These are phyloP conservation scores for Prionace glauca DNA, from an alignment of 2,797 vertebrate species.

Conservation along the genomic window DNA sequence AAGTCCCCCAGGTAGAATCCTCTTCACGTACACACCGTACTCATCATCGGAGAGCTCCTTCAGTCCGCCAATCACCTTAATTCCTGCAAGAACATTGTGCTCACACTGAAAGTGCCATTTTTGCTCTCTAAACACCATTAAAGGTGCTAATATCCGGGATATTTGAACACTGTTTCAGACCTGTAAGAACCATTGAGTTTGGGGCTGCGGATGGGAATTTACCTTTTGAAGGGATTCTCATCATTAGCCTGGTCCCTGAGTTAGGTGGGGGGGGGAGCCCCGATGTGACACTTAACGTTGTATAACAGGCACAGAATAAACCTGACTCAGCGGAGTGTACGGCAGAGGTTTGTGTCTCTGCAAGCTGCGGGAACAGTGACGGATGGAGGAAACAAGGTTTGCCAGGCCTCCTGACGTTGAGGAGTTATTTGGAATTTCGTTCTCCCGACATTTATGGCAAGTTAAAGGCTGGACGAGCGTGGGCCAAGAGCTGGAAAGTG, in stretches of 20 bases:
- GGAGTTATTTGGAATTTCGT: too few relatives aligned
- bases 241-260: not conserved
- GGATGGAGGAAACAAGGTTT: too few relatives aligned
- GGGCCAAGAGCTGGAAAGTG: too few relatives aligned
- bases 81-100: constrained; percentile 56
- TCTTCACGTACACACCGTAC: constrained; percentile 83
- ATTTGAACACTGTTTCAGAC: not conserved
- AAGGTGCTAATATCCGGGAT: not conserved
- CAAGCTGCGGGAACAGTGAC: too few relatives aligned
- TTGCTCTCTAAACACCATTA: not conserved
- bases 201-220: not conserved
- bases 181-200: not conserved
- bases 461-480: too few relatives aligned
- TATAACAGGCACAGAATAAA: not conserved
- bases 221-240: not conserved
- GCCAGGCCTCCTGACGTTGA: too few relatives aligned
- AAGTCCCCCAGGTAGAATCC: constrained; percentile 78
- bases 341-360: too few relatives aligned
- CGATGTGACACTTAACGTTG: not conserved
- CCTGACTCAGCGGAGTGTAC: not conserved
- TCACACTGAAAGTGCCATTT: not conserved
- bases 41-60: constrained; percentile 76
- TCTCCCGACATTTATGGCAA: too few relatives aligned
- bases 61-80: constrained; percentile 83
- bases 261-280: not conserved